Percentiles rank a stretch among this genome's conserved stretches.
Conservation (phyloP, 2,888 invertebrate genomes). For the Cancer borealis region DNA sequence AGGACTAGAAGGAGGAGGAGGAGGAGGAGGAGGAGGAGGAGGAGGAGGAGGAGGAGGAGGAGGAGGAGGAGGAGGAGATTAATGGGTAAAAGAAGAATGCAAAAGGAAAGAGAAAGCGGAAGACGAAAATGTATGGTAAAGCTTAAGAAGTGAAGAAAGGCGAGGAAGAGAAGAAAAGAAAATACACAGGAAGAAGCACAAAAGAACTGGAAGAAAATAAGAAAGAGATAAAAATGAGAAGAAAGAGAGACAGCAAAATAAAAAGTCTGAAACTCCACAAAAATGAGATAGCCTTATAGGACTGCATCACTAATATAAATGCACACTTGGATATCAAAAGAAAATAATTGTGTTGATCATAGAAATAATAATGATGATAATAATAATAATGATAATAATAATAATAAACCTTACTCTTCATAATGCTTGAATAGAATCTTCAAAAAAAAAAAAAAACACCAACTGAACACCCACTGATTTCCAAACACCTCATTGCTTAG, state of each 20-base stretch:
- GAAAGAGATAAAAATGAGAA: neutral
- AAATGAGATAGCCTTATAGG: no score
- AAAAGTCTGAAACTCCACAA: no score
- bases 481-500: neutral
- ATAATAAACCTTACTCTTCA: neutral
- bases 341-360: neutral
- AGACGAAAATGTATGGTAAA: neutral
- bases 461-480: neutral
- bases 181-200: neutral
- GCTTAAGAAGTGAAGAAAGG: no score
- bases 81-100: no score
- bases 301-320: neutral
- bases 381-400: conserved; percentile 48
- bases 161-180: neutral
- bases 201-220: neutral
- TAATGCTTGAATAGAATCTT: neutral
- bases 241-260: neutral
- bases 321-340: neutral
- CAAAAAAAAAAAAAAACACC: neutral
- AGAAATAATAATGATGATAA: conserved; percentile 1
- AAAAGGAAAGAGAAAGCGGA: neutral
- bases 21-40: neutral
- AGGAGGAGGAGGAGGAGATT: neutral
- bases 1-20: neutral
- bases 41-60: neutral